These are phyloP conservation scores for Synanceia verrucosa DNA, from an alignment of 2,797 vertebrate species.

Conservation along the genomic window DNA sequence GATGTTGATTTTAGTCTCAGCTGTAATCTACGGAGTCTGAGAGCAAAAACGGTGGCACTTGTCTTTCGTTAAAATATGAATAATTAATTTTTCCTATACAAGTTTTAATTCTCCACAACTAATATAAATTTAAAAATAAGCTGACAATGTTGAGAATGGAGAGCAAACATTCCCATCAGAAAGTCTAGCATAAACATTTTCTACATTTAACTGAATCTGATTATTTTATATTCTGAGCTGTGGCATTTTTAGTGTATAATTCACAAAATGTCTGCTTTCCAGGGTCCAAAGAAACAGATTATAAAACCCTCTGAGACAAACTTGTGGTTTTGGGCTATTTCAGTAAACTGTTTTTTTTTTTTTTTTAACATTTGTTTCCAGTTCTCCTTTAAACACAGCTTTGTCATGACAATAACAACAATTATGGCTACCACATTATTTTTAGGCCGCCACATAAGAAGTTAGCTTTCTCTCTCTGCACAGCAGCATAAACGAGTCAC, in stretches of 20 bases:
- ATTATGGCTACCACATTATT: neutral
- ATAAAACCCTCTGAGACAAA: conserved; percentile 10
- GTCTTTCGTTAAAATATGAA: neutral
- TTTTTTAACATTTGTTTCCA: neutral
- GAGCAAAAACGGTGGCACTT: neutral
- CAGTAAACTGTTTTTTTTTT: conserved; percentile 1
- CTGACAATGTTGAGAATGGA: neutral
- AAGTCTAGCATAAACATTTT: neutral
- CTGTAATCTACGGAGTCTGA: neutral
- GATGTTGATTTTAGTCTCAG: neutral
- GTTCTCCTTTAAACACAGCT: conserved; percentile 4
- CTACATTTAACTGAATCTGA: neutral
- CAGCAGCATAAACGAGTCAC: conserved; percentile 3
- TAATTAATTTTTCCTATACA: neutral
- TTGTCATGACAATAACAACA: neutral
- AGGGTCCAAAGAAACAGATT: neutral
- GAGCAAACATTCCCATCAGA: neutral
- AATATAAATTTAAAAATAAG: neutral
- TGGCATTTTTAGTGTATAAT: neutral
- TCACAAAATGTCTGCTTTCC: neutral
- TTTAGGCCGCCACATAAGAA: neutral
- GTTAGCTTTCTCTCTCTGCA: neutral
- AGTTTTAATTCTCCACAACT: neutral
- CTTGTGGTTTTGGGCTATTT: conserved; percentile 1
- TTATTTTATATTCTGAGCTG: neutral